Evolutionary conservation across 2,113 vertebrate genomes (phyloP).

Genomic region (Stomatorhinus ivindoensis): DNA sequence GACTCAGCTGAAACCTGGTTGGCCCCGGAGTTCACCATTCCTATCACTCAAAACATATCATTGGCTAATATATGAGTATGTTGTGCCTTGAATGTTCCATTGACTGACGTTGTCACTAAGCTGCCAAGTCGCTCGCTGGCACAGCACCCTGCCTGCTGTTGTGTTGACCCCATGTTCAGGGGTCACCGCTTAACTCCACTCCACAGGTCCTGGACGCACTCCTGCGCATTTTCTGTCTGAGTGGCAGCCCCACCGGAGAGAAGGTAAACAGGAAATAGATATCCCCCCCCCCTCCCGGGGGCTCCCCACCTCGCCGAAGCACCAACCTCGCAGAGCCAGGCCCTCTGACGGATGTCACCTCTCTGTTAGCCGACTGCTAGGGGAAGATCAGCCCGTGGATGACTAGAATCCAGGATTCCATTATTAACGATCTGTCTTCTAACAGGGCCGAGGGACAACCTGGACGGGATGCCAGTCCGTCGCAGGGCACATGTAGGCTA

Average conservation of each 20-base stretch:
- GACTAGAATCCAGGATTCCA: not conserved
- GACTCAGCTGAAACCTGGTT: not conserved
- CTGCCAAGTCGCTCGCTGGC: conserved; percentile 18
- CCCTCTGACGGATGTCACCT: not conserved
- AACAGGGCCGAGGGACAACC: not conserved
- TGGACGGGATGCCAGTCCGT: not conserved
- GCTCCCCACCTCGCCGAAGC: not conserved
- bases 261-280: conserved; percentile 39
- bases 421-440: not conserved
- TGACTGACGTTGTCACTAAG: not conserved
- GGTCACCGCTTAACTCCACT: conserved; percentile 22
- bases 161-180: conserved; percentile 32
- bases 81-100: too few relatives aligned
- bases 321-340: not conserved
- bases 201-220: conserved; percentile 4
- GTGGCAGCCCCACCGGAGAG: conserved; percentile 22
- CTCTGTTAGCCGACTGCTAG: not conserved
- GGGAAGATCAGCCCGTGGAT: not conserved
- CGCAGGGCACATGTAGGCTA: not conserved
- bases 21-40: not conserved
- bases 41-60: not conserved
- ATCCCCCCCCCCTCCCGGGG: too few relatives aligned
- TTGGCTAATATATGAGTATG: not conserved
- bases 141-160: conserved; percentile 28
- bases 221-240: conserved; percentile 31